phyloP scores from a whole-genome alignment of 2,797 vertebrate genomes.

The Sebastes ruberrimus region DNA sequence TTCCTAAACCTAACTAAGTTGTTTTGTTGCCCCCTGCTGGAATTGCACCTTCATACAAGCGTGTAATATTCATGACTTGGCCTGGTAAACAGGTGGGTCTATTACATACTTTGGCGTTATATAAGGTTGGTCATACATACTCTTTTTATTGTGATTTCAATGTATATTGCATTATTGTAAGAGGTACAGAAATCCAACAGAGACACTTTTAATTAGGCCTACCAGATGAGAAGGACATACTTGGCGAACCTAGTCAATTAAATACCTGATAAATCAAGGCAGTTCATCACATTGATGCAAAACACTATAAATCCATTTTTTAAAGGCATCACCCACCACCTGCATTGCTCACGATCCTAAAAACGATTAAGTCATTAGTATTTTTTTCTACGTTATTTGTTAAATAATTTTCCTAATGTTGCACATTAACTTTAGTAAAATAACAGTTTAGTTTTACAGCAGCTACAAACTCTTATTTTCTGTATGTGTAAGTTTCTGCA shows the following conservation, averaged over 20 bases:
- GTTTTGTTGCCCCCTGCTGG: neutral
- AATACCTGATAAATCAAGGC: neutral
- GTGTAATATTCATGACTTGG: too few relatives aligned
- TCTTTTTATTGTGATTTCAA: neutral
- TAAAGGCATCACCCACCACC: neutral
- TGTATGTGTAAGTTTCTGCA: neutral
- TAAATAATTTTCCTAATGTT: neutral
- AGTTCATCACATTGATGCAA: constrained; percentile 7
- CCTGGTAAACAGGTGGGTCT: too few relatives aligned
- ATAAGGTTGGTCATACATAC: neutral
- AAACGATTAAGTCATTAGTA: neutral
- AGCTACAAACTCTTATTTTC: neutral
- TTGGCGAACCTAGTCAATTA: neutral
- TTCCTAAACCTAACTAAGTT: neutral
- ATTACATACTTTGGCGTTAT: too few relatives aligned
- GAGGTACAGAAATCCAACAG: neutral
- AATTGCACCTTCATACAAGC: neutral
- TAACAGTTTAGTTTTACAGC: neutral
- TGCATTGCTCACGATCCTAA: neutral
- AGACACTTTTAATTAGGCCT: neutral
- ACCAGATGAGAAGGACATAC: neutral
- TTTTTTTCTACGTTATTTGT: neutral
- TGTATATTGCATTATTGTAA: neutral
- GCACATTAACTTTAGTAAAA: neutral
- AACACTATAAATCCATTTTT: neutral